phyloP scores from a whole-genome alignment of 2,888 invertebrate species.

The Napeogenes inachia region DNA sequence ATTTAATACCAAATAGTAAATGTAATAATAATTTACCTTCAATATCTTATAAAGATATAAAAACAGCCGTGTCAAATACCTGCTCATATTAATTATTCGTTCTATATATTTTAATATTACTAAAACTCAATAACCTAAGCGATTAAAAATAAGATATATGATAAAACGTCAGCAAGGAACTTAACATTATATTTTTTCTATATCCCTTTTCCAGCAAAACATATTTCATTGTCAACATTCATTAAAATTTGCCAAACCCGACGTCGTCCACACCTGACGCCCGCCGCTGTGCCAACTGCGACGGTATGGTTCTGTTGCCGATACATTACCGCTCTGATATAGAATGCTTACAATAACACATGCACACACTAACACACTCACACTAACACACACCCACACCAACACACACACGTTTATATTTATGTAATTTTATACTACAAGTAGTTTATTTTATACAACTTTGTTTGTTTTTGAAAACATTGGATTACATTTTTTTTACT shows the following conservation, averaged over 20 bases:
- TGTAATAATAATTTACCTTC: too few relatives aligned
- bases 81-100: neutral
- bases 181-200: neutral
- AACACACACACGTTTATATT: too few relatives aligned
- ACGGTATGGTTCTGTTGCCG: constrained; percentile 31
- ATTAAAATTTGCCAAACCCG: constrained; percentile 60
- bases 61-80: neutral
- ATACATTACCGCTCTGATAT: constrained; percentile 38
- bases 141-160: neutral
- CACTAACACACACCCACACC: too few relatives aligned
- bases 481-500: too few relatives aligned
- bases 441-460: too few relatives aligned
- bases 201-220: constrained; percentile 46
- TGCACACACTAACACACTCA: neutral
- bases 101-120: neutral
- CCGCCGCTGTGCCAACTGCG: constrained; percentile 40
- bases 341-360: constrained; percentile 8
- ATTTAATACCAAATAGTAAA: too few relatives aligned
- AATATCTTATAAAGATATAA: neutral
- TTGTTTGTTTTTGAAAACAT: too few relatives aligned
- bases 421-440: too few relatives aligned
- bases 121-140: neutral
- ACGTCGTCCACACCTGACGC: constrained; percentile 50
- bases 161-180: neutral
- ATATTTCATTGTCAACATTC: constrained; percentile 49